Evolutionary conservation across 2,113 vertebrate species (phyloP), one percentile per base, ranked within the genome.

Genomic region (Lophochroa leadbeateri): DNA sequence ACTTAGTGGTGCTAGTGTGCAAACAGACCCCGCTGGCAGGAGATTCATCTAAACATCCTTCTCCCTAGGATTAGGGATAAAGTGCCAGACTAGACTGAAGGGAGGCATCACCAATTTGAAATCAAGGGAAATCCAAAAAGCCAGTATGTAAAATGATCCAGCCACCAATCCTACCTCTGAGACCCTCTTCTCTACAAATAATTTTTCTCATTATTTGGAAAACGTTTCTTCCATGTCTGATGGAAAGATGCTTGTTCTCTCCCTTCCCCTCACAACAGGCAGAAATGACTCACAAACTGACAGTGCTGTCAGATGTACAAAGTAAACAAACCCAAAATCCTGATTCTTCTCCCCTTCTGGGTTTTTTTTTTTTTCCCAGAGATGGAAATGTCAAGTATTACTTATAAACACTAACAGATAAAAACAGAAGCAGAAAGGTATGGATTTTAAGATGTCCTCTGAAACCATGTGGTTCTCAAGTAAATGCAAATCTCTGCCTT

Each of bases 281-380:
- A 88, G 65, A 84, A 95, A 67, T 88, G 39, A 92, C 35, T 96
- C 90, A 91, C 10, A 2, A 57, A 72, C 64, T 83, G 72, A 74
- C 82, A 39, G 43, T 75, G 72, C 86, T 53, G 31, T 87, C 83
- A 91, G 74, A 84, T 61, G 37, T 50, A 82, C 37, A 41, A 86
- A 88, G 74, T 71, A 95, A 93, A 92, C 69, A 92, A 69, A 71
- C 23, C 1, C 60, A 39, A 74, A 53, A 31, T 0, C 2, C 46
- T 13, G 12, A 72, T 71, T 85, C 70, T 86, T 71, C 67, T 78
- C 4, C 17, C 41, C 29, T 82, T 92, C 46, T 91, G 7, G 15
- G 6, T 37, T 37, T n/a, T 4, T 23, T 0, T 2, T 75, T 58
- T 44, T 47, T 65, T 43, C 13, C 28, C 44, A 65, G 49, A 65